phyloP scores from a whole-genome alignment of 2,797 vertebrate species.

The Catamblyrhynchus diadema region DNA sequence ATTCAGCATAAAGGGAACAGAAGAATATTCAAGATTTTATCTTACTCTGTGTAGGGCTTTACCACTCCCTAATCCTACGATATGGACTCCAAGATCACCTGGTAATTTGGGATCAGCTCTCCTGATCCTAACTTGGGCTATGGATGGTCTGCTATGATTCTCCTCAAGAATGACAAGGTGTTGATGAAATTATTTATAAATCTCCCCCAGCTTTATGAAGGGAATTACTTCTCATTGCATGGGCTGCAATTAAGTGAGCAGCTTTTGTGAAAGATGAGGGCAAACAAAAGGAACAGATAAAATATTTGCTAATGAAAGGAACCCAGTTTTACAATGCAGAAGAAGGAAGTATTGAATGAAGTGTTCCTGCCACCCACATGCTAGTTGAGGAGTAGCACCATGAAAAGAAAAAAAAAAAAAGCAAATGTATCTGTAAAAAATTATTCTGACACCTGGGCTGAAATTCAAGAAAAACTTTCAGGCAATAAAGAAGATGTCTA shows the following conservation, averaged over 20 bases:
- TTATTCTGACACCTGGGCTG: neutral
- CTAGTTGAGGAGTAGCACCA: neutral
- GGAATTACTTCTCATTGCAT: neutral
- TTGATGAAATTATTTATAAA: neutral
- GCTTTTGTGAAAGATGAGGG: neutral
- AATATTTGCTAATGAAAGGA: neutral
- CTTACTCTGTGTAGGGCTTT: neutral
- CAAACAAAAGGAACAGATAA: neutral
- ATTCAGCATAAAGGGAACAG: neutral
- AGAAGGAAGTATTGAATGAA: neutral
- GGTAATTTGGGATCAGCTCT: neutral
- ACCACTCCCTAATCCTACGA: fast-evolving
- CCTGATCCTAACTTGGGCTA: neutral
- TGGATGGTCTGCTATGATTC: neutral
- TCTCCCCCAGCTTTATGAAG: neutral
- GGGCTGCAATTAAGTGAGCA: neutral
- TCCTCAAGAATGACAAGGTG: neutral
- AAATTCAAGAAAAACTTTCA: neutral
- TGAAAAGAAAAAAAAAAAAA: neutral
- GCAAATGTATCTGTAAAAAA: neutral
- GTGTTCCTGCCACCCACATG: neutral
- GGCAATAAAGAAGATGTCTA: neutral
- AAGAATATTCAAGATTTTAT: neutral
- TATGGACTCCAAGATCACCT: neutral
- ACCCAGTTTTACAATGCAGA: neutral